Conservation (phyloP, 2,113 vertebrate genomes). For the Nycticryphes semicollaris region DNA sequence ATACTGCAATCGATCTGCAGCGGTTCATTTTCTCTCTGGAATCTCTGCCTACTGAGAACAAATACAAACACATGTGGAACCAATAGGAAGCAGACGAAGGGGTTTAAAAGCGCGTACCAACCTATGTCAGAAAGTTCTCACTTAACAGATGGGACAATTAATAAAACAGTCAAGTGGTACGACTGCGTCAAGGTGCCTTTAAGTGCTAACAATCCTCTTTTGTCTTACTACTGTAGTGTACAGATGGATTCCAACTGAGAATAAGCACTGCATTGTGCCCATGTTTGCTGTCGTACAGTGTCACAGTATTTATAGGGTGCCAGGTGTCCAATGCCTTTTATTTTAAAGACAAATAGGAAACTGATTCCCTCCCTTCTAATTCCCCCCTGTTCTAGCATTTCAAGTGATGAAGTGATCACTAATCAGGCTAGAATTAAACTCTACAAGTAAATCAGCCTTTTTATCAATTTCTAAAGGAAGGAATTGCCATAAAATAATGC, state of each 20-base stretch:
- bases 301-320: conserved; percentile 69
- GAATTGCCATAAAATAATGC: conserved; percentile 14
- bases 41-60: conserved; percentile 82
- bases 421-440: conserved; percentile 49
- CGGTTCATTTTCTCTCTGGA: conserved; percentile 82
- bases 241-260: conserved; percentile 74
- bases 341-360: conserved; percentile 69
- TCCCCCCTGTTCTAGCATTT: conserved; percentile 23
- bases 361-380: conserved; percentile 34
- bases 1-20: conserved; percentile 81
- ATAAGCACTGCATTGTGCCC: conserved; percentile 73
- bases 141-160: conserved; percentile 82
- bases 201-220: conserved; percentile 81
- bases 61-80: conserved; percentile 87
- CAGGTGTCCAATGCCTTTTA: conserved; percentile 74
- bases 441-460: conserved; percentile 43
- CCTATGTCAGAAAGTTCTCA: conserved; percentile 78
- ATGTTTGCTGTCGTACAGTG: conserved; percentile 30
- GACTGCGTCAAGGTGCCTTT: conserved; percentile 77
- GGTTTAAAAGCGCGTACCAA: conserved; percentile 75
- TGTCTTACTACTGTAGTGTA: conserved; percentile 72
- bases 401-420: conserved; percentile 55
- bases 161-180: conserved; percentile 77
- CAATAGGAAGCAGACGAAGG: conserved; percentile 82
- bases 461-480: conserved; percentile 33